Percentiles rank a stretch among this genome's conserved stretches.
These are phyloP conservation scores for Brachionus manjavacas DNA, from an alignment of 1,140 invertebrate species.

Conservation along the genomic window DNA sequence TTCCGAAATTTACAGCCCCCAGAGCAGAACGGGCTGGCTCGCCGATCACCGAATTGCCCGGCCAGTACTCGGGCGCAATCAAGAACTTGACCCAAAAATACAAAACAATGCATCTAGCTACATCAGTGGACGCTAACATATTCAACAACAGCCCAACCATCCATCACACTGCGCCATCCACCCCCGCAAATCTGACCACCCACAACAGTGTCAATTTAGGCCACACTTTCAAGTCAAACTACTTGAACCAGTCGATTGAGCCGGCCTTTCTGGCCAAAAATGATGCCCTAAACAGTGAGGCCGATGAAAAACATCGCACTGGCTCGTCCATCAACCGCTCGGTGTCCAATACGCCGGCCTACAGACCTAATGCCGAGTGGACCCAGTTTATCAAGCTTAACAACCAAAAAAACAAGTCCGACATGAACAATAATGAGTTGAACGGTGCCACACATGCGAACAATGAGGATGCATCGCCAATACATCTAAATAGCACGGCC, in stretches of 20 bases:
- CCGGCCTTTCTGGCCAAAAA: background rate
- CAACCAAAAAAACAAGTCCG: background rate
- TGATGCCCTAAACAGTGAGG: conserved; percentile 3
- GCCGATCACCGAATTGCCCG: background rate
- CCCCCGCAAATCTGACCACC: background rate
- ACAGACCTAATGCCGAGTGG: conserved; percentile 29
- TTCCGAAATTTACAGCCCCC: background rate
- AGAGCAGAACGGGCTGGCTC: background rate
- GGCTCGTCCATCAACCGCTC: background rate
- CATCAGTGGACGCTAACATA: background rate
- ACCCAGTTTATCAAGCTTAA: conserved; percentile 27
- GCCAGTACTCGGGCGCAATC: conserved; percentile 18
- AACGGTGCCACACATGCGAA: background rate
- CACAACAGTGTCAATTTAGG: background rate
- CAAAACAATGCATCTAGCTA: conserved; percentile 37
- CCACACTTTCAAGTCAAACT: background rate
- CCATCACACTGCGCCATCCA: background rate
- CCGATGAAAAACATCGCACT: background rate
- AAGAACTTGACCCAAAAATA: conserved; percentile 41
- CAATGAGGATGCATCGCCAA: background rate
- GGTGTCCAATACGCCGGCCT: background rate
- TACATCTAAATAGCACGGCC: conserved; percentile 23
- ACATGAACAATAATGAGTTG: conserved; percentile 18
- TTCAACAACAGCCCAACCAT: background rate
- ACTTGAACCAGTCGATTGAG: conserved; percentile 3